These are phyloP conservation scores for Naja naja DNA, from an alignment of 2,113 vertebrate species.

Conservation along the genomic window DNA sequence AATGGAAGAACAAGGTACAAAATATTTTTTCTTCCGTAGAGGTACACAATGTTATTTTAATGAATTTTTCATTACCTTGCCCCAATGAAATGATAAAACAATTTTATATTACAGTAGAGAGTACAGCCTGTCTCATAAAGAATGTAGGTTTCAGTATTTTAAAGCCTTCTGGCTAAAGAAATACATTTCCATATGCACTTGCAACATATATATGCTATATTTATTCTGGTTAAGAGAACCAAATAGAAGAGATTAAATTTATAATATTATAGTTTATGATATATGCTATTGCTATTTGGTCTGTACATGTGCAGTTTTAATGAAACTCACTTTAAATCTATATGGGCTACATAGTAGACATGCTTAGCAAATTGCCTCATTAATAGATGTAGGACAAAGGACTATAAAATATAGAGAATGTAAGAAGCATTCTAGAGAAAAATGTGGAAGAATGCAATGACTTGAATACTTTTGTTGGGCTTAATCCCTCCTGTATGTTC, in stretches of 20 bases:
- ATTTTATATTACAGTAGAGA: not conserved
- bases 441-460: not conserved
- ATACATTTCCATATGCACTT: conserved; percentile 5
- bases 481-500: not conserved
- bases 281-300: not conserved
- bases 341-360: not conserved
- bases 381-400: not conserved
- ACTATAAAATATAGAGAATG: not conserved
- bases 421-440: not conserved
- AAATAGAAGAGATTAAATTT: not conserved
- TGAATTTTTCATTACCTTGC: conserved; percentile 20
- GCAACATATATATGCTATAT: conserved; percentile 7
- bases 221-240: not conserved
- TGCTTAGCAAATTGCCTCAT: not conserved
- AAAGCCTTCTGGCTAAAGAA: conserved; percentile 1
- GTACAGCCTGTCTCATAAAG: not conserved
- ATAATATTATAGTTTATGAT: not conserved
- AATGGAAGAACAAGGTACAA: conserved; percentile 65
- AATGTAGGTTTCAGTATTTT: not conserved
- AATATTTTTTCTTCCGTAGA: conserved; percentile 50
- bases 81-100: conserved; percentile 20
- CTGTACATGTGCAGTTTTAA: not conserved
- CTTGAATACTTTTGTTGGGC: not conserved
- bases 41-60: conserved; percentile 27
- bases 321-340: conserved; percentile 22